Conservation (phyloP, 2,797 vertebrate species). For the Myotis planiceps region DNA sequence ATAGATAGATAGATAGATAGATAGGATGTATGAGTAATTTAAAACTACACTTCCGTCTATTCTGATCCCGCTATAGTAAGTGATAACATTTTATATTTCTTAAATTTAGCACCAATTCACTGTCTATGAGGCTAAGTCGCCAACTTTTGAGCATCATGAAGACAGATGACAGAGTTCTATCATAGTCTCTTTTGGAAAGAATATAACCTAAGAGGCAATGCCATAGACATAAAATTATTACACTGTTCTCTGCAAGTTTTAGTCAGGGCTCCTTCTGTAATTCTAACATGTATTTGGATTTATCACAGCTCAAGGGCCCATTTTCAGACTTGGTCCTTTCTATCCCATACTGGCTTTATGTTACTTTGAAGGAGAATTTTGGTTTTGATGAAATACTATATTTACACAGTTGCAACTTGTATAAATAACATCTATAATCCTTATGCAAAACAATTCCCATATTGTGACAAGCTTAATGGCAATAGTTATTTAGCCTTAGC, state of each 20-base stretch:
- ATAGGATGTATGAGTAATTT: not conserved
- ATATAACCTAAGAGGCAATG: not conserved
- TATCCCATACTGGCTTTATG: conserved; percentile 54
- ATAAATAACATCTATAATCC: not conserved
- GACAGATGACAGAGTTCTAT: conserved; percentile 42
- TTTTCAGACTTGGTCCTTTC: conserved; percentile 31
- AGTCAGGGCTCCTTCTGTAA: not conserved
- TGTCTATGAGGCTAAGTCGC: not conserved
- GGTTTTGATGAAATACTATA: conserved; percentile 48
- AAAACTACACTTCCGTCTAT: not conserved
- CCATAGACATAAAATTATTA: conserved; percentile 34
- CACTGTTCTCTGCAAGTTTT: conserved; percentile 20
- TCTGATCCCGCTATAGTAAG: not conserved
- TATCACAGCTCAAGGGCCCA: not conserved
- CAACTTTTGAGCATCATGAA: conserved; percentile 39
- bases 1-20: not conserved
- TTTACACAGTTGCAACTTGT: not conserved
- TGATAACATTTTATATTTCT: conserved; percentile 21
- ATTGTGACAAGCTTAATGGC: conserved; percentile 39
- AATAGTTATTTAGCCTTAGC: not conserved
- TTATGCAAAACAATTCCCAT: not conserved
- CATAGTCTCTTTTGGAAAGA: conserved; percentile 45
- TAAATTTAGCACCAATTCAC: not conserved
- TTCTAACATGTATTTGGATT: conserved; percentile 52
- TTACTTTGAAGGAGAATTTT: conserved; percentile 47